Conservation (phyloP, 2,113 vertebrate species). For the Pituophis catenifer region DNA sequence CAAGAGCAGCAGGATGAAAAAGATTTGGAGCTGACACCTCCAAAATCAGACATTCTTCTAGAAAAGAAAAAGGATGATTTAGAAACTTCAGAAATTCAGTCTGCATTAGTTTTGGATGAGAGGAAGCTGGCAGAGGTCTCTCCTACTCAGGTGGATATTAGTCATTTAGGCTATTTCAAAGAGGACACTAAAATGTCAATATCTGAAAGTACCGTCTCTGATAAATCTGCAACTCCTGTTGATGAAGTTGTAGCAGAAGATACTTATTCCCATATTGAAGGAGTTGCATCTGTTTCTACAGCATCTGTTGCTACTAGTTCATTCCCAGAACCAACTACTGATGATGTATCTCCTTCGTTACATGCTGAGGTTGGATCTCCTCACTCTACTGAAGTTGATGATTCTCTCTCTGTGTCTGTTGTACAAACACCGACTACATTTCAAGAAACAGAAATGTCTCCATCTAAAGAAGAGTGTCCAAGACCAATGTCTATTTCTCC, state of each 20-base stretch:
- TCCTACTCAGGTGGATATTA: slow-evolving; percentile 77
- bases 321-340: slow-evolving; percentile 91
- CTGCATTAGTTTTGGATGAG: slow-evolving; percentile 69
- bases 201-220: slow-evolving; percentile 94
- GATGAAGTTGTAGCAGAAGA: slow-evolving; percentile 94
- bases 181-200: slow-evolving; percentile 98
- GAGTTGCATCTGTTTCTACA: slow-evolving; percentile 90
- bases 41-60: slow-evolving; percentile 63
- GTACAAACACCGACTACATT: slow-evolving; percentile 93
- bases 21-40: slow-evolving; percentile 63
- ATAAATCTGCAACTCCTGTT: slow-evolving; percentile 90
- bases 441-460: slow-evolving; percentile 92
- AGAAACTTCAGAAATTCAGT: slow-evolving; percentile 62
- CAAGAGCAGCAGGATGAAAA: slow-evolving; percentile 72
- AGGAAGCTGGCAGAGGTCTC: slow-evolving; percentile 75
- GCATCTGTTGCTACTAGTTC: slow-evolving; percentile 94
- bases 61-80: slow-evolving; percentile 65
- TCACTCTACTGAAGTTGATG: slow-evolving; percentile 95
- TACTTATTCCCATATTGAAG: slow-evolving; percentile 90
- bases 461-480: slow-evolving; percentile 90
- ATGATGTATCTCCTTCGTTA: slow-evolving; percentile 89
- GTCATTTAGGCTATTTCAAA: slow-evolving; percentile 80
- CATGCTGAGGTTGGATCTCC: slow-evolving; percentile 95
- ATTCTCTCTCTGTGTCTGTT: slow-evolving; percentile 94
- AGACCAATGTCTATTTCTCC: slow-evolving; percentile 96